Evolutionary conservation across 2,797 vertebrate species (phyloP), one percentile per base, ranked within the genome.

Genomic region (Manis pentadactyla): DNA sequence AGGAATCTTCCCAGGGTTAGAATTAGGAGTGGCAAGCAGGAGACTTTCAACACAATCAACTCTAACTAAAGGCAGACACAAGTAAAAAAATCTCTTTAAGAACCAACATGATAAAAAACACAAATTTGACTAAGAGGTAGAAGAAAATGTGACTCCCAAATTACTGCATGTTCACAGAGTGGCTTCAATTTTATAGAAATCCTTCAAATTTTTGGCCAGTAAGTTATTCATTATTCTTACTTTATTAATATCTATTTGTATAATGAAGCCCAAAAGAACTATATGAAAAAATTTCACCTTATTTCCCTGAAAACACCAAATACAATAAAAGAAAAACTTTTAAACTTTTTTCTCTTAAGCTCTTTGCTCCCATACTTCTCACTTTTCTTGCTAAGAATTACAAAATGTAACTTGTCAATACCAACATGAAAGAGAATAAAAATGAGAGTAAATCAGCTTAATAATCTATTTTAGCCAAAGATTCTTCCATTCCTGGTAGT

Each of bases 41-140:
- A 96, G 37, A 59, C 92, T 97, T 97, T 96, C 92, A 97, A 95
- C 66, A 77, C 3, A 6, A 68, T 77, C 74, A 74, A 97, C 51
- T 83, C 81, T 88, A 31, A 95, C 84, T 81, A 68, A 90, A 27
- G 1, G 83, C 27, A 96, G 25, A 86, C 29, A 68, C 15, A 82
- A 97, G 96, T 95, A 63, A 88, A 90, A 92, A 61, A 83, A 97
- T 73, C 17, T 69, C 81, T 89, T 95, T 79, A 81, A 92, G 96
- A 97, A 79, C 63, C 85, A 93, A 84, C 31, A 90, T 31, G 93
- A 79, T 97, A 79, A 95, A 94, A 98, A 96, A 77, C 0, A 93
- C 25, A 90, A 4, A 3, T 97, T 98, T 98, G 91, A 69, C 94
- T 93, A 86, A 92, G 96, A 97, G 14, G 63, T 57, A 89, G 97